A percentile compares a stretch with the other conserved stretches of the same genome.
These are phyloP conservation scores for Ctenoplectra terminalis DNA, from an alignment of 1,140 invertebrate species.

Conservation along the genomic window DNA sequence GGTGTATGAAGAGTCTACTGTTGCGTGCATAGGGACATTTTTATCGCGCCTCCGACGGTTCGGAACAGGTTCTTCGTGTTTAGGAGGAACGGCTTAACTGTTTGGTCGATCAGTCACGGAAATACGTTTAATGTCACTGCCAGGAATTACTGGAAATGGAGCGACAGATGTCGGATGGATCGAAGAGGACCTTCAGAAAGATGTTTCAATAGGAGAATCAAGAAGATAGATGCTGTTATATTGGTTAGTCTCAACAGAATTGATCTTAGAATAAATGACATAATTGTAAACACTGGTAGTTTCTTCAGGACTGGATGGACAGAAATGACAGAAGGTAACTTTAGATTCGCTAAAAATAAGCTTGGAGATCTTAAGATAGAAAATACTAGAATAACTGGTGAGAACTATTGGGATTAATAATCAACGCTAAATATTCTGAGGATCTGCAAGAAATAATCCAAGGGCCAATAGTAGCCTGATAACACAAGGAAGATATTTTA, in stretches of 20 bases:
- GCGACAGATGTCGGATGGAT: not conserved
- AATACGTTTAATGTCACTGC: slow-evolving; percentile 31
- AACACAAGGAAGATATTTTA: no score
- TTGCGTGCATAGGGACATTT: not conserved
- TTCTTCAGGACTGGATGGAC: no score
- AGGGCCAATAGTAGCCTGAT: no score
- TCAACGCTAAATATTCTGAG: no score
- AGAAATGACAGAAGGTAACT: no score
- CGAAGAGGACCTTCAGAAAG: not conserved
- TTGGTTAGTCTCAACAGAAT: not conserved
- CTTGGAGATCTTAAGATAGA: no score
- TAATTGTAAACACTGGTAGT: not conserved
- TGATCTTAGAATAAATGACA: not conserved
- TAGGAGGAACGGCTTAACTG: slow-evolving; percentile 11
- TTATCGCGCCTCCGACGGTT: not conserved
- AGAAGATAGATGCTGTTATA: not conserved
- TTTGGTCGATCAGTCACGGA: slow-evolving; percentile 29
- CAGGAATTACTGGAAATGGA: not conserved
- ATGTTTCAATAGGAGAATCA: not conserved
- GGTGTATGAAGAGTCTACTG: not conserved
- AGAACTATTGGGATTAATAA: no score
- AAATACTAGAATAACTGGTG: no score
- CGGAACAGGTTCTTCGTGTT: slow-evolving; percentile 1
- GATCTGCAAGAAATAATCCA: no score
- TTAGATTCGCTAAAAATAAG: not conserved